Evolutionary conservation across 2,113 vertebrate species (phyloP).

Genomic region (Podarcis raffonei): DNA sequence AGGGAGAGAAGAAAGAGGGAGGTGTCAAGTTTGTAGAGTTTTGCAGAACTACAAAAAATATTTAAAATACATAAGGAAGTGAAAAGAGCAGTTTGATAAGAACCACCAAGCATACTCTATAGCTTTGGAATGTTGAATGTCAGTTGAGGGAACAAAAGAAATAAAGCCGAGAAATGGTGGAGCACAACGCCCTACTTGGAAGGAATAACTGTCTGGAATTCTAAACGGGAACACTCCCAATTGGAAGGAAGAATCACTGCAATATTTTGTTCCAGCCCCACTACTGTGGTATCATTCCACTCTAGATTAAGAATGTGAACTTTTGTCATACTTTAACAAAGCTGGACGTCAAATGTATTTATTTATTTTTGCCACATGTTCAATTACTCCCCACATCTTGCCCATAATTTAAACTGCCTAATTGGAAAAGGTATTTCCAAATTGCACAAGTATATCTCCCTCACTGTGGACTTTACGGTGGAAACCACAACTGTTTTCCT

Average conservation of each 20-base stretch:
- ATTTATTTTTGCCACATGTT: not conserved
- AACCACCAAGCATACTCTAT: not conserved
- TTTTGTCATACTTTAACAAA: not conserved
- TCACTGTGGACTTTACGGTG: not conserved
- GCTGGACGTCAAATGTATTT: not conserved
- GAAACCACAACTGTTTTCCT: not conserved
- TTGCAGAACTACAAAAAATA: too few species aligned
- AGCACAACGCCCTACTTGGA: not conserved
- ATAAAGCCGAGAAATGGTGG: not conserved
- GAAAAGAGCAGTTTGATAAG: not conserved
- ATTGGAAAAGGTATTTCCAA: not conserved
- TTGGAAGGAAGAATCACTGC: too few species aligned
- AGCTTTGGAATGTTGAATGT: not conserved
- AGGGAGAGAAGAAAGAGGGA: too few species aligned
- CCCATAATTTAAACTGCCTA: not conserved
- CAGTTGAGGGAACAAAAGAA: not conserved
- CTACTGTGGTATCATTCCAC: not conserved
- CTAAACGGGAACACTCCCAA: not conserved
- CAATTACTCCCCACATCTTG: not conserved
- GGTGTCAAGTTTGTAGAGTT: not conserved
- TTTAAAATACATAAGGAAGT: not conserved
- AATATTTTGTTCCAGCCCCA: not conserved
- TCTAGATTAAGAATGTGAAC: not conserved
- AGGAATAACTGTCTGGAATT: not conserved
- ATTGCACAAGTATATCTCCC: too few species aligned